These are phyloP conservation scores for Elmis aenea DNA, from an alignment of 2,888 invertebrate genomes.

Conservation along the genomic window DNA sequence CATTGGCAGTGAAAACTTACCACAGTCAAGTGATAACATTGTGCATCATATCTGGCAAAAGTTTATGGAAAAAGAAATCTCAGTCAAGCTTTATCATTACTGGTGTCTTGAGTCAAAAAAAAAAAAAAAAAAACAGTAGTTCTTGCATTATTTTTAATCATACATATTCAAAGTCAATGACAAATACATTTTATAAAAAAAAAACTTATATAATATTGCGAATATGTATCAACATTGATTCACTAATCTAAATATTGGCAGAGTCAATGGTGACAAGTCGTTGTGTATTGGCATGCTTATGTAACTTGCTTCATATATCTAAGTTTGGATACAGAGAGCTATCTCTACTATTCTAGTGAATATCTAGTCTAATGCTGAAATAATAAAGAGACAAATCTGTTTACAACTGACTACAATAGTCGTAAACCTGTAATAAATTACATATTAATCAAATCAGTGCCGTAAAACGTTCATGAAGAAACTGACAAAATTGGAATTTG, in stretches of 20 bases:
- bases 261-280: slow-evolving; percentile 25
- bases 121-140: no score
- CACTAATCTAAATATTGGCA: slow-evolving; percentile 28
- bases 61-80: no score
- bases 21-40: no score
- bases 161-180: slow-evolving; percentile 23
- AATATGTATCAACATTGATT: slow-evolving; percentile 34
- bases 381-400: slow-evolving; percentile 28
- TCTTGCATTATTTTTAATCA: slow-evolving; percentile 25
- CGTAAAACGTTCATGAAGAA: slow-evolving; percentile 29
- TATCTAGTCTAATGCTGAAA: slow-evolving; percentile 35
- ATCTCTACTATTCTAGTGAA: slow-evolving; percentile 34
- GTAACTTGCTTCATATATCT: slow-evolving; percentile 31
- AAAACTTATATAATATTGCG: slow-evolving; percentile 37
- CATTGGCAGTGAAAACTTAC: no score
- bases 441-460: slow-evolving; percentile 35
- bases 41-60: no score
- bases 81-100: no score
- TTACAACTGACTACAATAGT: slow-evolving; percentile 31
- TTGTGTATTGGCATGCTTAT: slow-evolving; percentile 27
- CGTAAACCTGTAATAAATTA: slow-evolving; percentile 30
- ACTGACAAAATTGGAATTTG: slow-evolving; percentile 24
- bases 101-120: no score
- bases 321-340: slow-evolving; percentile 43
- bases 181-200: slow-evolving; percentile 32